These are phyloP conservation scores for Catostylus mosaicus DNA, from an alignment of 30 jellyfish, hydroid and myxozoan genomes.

Conservation along the genomic window DNA sequence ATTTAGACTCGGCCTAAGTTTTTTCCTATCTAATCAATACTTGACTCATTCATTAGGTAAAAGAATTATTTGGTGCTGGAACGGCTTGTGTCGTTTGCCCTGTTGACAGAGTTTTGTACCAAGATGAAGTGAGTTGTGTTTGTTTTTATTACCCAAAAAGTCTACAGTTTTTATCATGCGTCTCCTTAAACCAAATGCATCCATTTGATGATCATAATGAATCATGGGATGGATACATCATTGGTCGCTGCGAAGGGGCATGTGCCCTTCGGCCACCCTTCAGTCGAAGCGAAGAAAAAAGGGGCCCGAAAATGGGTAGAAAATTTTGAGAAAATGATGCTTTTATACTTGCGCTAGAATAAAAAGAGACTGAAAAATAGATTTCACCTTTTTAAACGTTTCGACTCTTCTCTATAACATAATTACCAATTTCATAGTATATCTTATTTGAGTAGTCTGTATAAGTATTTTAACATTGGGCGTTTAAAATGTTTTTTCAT, in stretches of 20 bases:
- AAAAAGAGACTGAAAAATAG: too few relatives aligned
- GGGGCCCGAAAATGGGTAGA: background rate
- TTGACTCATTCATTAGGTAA: slow-evolving; percentile 48
- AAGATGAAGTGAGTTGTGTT: slow-evolving; percentile 60
- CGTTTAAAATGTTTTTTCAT: background rate
- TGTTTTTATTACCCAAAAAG: background rate
- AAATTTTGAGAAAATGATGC: too few relatives aligned
- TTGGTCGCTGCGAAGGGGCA: background rate
- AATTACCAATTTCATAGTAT: too few relatives aligned
- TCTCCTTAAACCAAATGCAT: background rate
- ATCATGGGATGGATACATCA: background rate
- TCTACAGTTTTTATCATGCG: too few relatives aligned
- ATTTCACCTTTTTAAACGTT: too few relatives aligned
- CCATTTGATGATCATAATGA: background rate
- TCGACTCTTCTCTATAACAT: too few relatives aligned
- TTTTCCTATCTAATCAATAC: too few relatives aligned
- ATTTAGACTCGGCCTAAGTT: too few relatives aligned
- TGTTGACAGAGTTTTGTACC: slow-evolving; percentile 55
- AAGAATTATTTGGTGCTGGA: slow-evolving; percentile 81
- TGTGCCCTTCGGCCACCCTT: background rate
- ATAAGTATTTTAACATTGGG: background rate
- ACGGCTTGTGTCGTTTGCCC: slow-evolving; percentile 92
- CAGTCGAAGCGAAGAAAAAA: background rate
- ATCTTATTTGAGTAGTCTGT: too few relatives aligned
- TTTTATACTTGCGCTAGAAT: too few relatives aligned